Base-by-base conservation (phyloP, 1,140 invertebrate species). In the Drosophila seguyi region DNA sequence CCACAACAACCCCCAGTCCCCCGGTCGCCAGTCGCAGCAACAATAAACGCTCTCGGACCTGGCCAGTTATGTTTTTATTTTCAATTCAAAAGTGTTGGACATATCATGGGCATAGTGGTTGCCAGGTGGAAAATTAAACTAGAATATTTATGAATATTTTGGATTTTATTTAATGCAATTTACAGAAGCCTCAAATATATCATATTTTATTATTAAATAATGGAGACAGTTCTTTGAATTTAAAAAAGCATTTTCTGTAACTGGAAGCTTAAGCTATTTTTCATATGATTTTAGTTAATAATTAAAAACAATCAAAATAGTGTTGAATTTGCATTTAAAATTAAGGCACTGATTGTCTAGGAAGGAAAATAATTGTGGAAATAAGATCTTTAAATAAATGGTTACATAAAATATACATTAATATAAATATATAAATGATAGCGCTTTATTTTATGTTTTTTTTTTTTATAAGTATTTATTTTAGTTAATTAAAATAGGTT, bases 31-130 rank as follows among this genome's bases (percentile, higher is more conserved):
- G 50, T 38, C 4, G 4, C 3, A 38, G 16, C 14, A 73, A 81
- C 65, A 75, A 81, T 59, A 81, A 73, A 74, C 75, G 66, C 57
- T 47, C 47, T 56, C 34, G 50, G 48, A 25, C 52, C 34, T 38
- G 68, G 52, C 65, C 75, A 78, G 75, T 78, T 78, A 78, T 78
- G 75, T 78, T 78, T 78, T 78, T 78, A 71, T 78, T 78, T 71
- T 78, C 58, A 78, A 78, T 78, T 78, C 75, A 78, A 61, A 61
- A 77, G 74, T 76, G 74, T 77, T 78, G 50, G 48, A 42, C 63
- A 77, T 57, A 20, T 61, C 45, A 50, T 18, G 27, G 31, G 39
- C 57, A 76, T 42, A 67, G 73, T 76, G 73, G 62, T 27, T 31
- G 1, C 0, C 10, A 27, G 8, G n/a, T 38, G 18, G 4, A 8